Evolutionary conservation across 1,140 invertebrate species (phyloP).

Genomic region (Bombus pyrosoma): DNA sequence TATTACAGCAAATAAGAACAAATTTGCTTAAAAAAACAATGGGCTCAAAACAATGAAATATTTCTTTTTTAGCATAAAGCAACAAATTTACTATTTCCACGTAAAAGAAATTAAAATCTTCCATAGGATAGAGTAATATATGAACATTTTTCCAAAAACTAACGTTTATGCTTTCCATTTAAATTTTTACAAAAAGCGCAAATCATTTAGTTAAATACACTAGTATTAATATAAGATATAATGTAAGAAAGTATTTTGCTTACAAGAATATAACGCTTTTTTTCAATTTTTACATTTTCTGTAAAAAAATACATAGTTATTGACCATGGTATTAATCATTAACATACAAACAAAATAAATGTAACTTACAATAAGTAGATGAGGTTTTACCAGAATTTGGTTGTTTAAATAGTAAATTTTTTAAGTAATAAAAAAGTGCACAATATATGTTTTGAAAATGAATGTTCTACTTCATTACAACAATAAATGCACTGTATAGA

Average conservation of each 20-base stretch:
- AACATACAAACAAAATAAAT: constrained; percentile 43
- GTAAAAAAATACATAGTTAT: constrained; percentile 61
- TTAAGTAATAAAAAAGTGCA: constrained; percentile 44
- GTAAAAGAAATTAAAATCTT: not conserved
- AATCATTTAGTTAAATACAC: constrained; percentile 42
- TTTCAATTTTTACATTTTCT: constrained; percentile 59
- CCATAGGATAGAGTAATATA: not conserved
- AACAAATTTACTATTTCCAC: constrained; percentile 31
- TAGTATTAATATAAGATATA: constrained; percentile 33
- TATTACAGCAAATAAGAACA: not conserved
- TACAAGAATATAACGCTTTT: constrained; percentile 57
- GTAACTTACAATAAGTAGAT: constrained; percentile 50
- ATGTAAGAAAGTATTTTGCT: constrained; percentile 45
- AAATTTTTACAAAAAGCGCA: constrained; percentile 50
- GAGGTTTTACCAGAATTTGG: constrained; percentile 34
- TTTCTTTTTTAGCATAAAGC: not conserved
- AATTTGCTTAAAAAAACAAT: not conserved
- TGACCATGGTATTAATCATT: constrained; percentile 47
- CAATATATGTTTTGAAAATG: not conserved
- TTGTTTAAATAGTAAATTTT: constrained; percentile 37
- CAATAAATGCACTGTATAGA: constrained; percentile 38
- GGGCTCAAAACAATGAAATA: constrained; percentile 15
- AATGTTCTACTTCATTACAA: not conserved
- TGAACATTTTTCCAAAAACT: constrained; percentile 29
- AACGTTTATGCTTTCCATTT: constrained; percentile 26